Conservation (phyloP, 2,888 invertebrate genomes). For the Plagodis dolabraria region DNA sequence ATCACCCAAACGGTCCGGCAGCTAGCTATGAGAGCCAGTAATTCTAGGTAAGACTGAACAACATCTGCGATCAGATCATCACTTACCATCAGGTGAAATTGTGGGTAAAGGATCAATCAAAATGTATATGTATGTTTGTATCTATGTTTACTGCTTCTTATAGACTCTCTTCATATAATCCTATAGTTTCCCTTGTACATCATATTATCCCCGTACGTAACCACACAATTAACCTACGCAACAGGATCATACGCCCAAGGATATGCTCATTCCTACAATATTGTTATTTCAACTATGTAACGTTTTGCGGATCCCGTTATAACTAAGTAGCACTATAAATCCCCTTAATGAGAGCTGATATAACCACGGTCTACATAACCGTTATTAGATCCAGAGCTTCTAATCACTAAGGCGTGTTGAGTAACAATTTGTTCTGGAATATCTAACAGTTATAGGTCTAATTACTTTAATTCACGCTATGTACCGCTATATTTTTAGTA, state of each 20-base stretch:
- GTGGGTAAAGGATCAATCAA: too few species aligned
- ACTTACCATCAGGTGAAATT: too few species aligned
- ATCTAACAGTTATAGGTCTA: constrained; percentile 4
- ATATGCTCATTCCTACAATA: neutral
- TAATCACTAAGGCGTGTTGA: constrained; percentile 26
- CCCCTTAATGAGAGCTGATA: constrained; percentile 22
- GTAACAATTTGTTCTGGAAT: constrained; percentile 21
- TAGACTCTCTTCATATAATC: too few species aligned
- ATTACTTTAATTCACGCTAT: constrained; percentile 1
- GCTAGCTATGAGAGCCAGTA: too few species aligned
- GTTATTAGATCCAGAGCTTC: constrained; percentile 15
- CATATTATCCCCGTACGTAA: neutral
- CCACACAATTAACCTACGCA: neutral
- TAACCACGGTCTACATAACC: neutral
- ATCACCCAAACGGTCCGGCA: too few species aligned
- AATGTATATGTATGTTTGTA: too few species aligned
- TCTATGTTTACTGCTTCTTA: too few species aligned
- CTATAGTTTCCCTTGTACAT: too few species aligned
- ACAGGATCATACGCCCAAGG: neutral
- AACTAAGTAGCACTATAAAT: constrained; percentile 13
- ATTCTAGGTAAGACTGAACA: too few species aligned
- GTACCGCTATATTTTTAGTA: neutral
- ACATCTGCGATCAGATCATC: too few species aligned
- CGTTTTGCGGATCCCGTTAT: constrained; percentile 16
- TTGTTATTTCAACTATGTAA: neutral